A percentile compares a stretch with the other conserved stretches of the same genome.
phyloP scores from a whole-genome alignment of 2,888 invertebrate species.

The Hartigia nigra region DNA sequence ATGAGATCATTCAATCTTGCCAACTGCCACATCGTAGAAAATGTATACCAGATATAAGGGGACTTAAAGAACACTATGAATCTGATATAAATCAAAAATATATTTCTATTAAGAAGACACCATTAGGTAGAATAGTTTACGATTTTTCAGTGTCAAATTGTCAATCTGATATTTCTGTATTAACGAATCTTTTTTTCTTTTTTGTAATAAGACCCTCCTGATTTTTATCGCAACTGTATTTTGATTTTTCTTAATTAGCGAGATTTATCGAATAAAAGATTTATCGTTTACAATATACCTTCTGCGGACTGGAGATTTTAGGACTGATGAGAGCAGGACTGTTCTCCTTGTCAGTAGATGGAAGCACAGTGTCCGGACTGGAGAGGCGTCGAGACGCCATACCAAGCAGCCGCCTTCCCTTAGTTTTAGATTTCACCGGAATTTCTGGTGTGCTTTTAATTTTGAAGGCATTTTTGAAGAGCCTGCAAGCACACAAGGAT shows the following conservation, averaged over 20 bases:
- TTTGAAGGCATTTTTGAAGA: slow-evolving; percentile 60
- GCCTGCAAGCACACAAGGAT: slow-evolving; percentile 40
- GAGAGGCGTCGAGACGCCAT: slow-evolving; percentile 45
- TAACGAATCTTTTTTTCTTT: no score
- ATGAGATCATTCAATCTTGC: no score
- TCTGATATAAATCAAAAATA: no score
- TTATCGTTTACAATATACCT: slow-evolving; percentile 40
- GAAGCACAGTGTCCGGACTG: slow-evolving; percentile 42
- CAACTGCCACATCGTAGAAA: not conserved
- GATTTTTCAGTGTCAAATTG: no score
- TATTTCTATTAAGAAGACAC: no score
- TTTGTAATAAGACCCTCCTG: no score
- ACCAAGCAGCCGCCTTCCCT: slow-evolving; percentile 32
- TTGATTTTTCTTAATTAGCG: no score
- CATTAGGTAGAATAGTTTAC: no score
- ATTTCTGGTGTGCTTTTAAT: slow-evolving; percentile 55
- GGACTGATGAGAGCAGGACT: slow-evolving; percentile 43
- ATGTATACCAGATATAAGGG: not conserved
- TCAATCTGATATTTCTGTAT: no score
- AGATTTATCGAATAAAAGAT: no score
- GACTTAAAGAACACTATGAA: no score
- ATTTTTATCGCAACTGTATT: no score
- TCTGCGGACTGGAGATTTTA: slow-evolving; percentile 48
- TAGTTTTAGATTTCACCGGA: slow-evolving; percentile 35
- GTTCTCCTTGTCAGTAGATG: slow-evolving; percentile 52